Conservation (phyloP, 2,888 invertebrate genomes). For the Pseudococcus jackbeardsleyi region DNA sequence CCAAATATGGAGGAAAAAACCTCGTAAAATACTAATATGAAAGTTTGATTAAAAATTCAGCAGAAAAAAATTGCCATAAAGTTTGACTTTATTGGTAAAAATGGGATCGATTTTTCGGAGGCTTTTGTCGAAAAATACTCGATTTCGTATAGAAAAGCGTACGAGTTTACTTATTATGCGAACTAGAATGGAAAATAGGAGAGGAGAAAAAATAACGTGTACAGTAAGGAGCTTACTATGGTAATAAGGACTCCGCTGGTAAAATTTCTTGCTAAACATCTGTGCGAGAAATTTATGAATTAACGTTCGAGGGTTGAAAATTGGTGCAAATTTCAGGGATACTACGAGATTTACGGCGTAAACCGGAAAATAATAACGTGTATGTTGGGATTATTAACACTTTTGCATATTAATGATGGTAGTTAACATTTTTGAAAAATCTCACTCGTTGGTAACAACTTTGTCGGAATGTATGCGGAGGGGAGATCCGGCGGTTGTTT, state of each 20-base stretch:
- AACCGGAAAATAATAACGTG: slow-evolving; percentile 36
- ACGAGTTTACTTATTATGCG: not conserved
- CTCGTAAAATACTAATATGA: slow-evolving; percentile 33
- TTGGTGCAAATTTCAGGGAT: not conserved
- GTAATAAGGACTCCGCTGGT: not conserved
- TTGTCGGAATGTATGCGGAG: not conserved
- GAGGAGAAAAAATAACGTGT: not conserved
- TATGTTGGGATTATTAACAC: slow-evolving; percentile 23
- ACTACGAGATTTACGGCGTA: not conserved
- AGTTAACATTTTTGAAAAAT: slow-evolving; percentile 20
- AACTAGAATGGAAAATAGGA: not conserved
- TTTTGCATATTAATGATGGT: slow-evolving; percentile 30
- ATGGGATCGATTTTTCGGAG: not conserved
- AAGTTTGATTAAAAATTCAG: slow-evolving; percentile 33
- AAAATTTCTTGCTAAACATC: slow-evolving; percentile 27
- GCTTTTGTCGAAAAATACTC: not conserved
- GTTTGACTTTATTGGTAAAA: slow-evolving; percentile 21
- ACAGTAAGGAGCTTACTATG: not conserved
- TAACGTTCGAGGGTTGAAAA: not conserved
- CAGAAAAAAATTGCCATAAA: slow-evolving; percentile 46
- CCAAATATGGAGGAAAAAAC: not conserved
- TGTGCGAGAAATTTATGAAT: slow-evolving; percentile 23
- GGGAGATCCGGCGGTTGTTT: not conserved
- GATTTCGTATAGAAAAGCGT: not conserved
- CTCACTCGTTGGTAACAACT: slow-evolving; percentile 10